These are phyloP conservation scores for Tychaedon coryphoeus DNA, from an alignment of 2,113 vertebrate species.

Conservation along the genomic window DNA sequence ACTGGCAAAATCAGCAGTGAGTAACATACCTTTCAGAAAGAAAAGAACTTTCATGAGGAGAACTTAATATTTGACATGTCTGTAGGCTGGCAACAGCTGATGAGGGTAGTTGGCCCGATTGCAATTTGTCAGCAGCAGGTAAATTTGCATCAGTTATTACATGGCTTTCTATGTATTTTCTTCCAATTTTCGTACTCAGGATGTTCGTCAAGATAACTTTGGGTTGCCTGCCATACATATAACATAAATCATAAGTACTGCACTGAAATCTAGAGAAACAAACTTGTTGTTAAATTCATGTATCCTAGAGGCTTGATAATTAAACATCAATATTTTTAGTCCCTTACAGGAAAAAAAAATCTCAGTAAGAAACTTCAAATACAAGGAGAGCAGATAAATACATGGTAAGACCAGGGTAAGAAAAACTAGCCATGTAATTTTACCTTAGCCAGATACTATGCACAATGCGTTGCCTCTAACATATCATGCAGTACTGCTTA, in stretches of 20 bases:
- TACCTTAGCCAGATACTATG: neutral
- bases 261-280: conserved; percentile 50
- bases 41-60: conserved; percentile 71
- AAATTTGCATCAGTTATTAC: conserved; percentile 75
- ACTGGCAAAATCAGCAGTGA: conserved; percentile 56
- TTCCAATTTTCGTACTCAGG: conserved; percentile 79
- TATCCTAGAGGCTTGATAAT: neutral
- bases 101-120: conserved; percentile 67
- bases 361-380: neutral
- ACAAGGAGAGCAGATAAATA: neutral
- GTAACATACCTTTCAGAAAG: conserved; percentile 79
- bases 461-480: neutral
- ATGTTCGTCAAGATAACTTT: conserved; percentile 81
- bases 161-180: conserved; percentile 74
- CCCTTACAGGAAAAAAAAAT: neutral
- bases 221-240: conserved; percentile 78
- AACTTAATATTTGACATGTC: conserved; percentile 72
- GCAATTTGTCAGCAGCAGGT: conserved; percentile 72
- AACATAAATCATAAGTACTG: conserved; percentile 67
- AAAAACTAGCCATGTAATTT: neutral
- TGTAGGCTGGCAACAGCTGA: conserved; percentile 74
- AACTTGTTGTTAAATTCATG: neutral
- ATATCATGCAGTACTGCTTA: neutral
- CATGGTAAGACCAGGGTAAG: neutral
- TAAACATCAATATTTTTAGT: neutral